Evolutionary conservation across 2,797 vertebrate genomes (phyloP).

Genomic region (Sylvia borin): DNA sequence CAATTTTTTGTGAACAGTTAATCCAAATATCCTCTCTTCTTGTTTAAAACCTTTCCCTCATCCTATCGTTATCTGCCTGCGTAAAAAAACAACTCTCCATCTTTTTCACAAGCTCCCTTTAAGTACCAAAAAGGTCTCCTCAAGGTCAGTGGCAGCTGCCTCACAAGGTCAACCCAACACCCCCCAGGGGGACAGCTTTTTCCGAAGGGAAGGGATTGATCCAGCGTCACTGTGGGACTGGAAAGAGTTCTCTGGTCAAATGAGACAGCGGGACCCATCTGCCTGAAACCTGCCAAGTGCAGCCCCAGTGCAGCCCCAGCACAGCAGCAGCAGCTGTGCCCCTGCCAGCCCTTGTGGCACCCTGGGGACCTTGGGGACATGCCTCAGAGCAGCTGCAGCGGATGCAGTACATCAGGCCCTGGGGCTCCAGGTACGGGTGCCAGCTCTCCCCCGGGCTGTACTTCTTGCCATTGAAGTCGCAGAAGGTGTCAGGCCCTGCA

Average conservation of each 20-base stretch:
- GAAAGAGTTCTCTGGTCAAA: background rate
- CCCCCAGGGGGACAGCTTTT: background rate
- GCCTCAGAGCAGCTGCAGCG: slow-evolving; percentile 86
- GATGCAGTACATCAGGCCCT: slow-evolving; percentile 92
- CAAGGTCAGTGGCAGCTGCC: background rate
- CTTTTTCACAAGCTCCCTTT: background rate
- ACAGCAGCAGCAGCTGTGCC: background rate
- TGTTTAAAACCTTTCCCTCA: background rate
- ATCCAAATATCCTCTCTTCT: background rate
- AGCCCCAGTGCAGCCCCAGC: background rate
- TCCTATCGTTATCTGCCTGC: background rate
- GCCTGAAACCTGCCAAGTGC: fast-evolving
- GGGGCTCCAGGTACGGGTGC: slow-evolving; percentile 94
- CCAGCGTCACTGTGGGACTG: fast-evolving
- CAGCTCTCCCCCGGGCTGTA: slow-evolving; percentile 91
- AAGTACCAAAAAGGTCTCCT: background rate
- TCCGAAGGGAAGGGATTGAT: background rate
- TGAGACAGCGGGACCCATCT: fast-evolving
- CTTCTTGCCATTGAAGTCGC: slow-evolving; percentile 90
- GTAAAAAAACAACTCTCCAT: background rate
- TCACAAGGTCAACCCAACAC: background rate
- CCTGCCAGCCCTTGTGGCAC: background rate
- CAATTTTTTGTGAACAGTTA: background rate
- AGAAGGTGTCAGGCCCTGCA: slow-evolving; percentile 82
- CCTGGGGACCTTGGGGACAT: background rate